Evolutionary conservation across 2,797 vertebrate genomes (phyloP).

Genomic region (Glyptemys insculpta): DNA sequence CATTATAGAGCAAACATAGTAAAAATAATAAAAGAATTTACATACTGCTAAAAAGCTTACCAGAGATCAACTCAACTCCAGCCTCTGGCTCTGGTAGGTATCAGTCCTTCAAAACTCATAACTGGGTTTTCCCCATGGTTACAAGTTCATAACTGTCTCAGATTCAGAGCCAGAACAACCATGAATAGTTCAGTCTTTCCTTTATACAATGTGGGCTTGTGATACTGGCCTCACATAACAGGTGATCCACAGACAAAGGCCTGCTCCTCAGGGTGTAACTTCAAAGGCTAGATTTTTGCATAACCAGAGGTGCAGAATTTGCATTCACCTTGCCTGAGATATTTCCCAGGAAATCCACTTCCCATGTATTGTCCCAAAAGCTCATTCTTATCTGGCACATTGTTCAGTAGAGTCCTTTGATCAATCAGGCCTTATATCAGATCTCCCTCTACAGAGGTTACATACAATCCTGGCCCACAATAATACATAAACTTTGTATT

Average conservation of each 20-base stretch:
- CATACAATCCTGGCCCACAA: not conserved
- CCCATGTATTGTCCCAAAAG: not conserved
- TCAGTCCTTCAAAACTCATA: not conserved
- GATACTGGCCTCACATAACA: not conserved
- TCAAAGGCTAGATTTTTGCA: not conserved
- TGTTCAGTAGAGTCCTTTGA: not conserved
- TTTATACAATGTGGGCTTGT: not conserved
- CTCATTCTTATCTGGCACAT: not conserved
- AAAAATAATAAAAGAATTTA: not conserved
- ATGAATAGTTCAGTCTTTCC: not conserved
- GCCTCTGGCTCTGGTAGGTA: not conserved
- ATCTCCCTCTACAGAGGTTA: not conserved
- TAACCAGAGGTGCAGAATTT: not conserved
- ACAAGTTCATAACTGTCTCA: not conserved
- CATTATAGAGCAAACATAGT: not conserved
- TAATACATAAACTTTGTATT: not conserved
- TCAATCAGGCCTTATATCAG: not conserved
- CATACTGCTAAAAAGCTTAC: not conserved
- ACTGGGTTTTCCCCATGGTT: not conserved
- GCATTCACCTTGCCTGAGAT: not conserved
- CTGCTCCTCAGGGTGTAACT: not conserved
- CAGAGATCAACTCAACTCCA: not conserved
- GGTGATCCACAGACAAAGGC: not conserved
- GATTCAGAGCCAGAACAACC: not conserved
- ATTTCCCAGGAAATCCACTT: not conserved